Evolutionary conservation across 2,113 vertebrate species (phyloP).

Genomic region (Mesocricetus auratus): DNA sequence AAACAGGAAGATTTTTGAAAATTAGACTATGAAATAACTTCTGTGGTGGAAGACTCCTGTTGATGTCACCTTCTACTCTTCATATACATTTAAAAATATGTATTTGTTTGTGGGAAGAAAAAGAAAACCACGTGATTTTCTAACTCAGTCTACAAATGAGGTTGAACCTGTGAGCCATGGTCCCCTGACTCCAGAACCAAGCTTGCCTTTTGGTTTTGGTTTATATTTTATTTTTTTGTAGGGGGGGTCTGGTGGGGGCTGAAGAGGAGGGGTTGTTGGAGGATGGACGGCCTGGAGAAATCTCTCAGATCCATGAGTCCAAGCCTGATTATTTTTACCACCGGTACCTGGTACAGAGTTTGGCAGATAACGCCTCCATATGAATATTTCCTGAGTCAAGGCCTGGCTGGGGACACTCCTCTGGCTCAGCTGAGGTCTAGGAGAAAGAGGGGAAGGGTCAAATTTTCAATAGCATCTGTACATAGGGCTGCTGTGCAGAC

Average conservation of each 20-base stretch:
- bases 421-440: background rate
- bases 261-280: background rate
- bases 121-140: constrained; percentile 68
- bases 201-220: background rate
- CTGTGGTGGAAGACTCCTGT: constrained; percentile 74
- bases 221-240: background rate
- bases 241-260: background rate
- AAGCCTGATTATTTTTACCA: background rate
- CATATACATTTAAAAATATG: constrained; percentile 55
- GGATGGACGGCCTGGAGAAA: background rate
- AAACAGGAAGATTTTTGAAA: background rate
- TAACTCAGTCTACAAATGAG: constrained; percentile 50
- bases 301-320: background rate
- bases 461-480: background rate
- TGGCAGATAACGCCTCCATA: background rate
- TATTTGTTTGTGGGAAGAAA: constrained; percentile 62
- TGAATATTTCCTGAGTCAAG: background rate
- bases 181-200: background rate
- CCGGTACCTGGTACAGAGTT: background rate
- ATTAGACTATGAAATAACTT: constrained; percentile 15
- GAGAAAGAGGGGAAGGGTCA: background rate
- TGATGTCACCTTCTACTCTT: constrained; percentile 80
- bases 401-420: background rate
- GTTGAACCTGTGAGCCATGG: background rate
- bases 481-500: background rate